Evolutionary conservation across 2,113 vertebrate species (phyloP).

Genomic region (Coptodon bakossiorum): DNA sequence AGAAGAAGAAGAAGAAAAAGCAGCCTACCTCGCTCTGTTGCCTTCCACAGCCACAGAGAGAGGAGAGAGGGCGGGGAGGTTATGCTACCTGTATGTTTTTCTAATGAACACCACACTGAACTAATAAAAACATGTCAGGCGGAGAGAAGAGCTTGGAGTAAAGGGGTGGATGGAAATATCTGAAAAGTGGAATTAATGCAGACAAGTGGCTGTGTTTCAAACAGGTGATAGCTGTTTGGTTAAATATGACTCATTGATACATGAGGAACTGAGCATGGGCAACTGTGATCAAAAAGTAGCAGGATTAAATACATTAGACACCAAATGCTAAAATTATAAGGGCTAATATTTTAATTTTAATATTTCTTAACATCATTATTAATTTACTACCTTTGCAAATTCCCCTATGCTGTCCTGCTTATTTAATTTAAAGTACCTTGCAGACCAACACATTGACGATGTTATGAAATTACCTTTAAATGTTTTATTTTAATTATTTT

Average conservation of each 20-base stretch:
- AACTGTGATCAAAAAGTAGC: background rate
- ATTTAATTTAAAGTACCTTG: background rate
- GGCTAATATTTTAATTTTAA: background rate
- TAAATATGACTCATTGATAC: background rate
- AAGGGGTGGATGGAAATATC: constrained; percentile 22
- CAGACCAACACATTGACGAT: background rate
- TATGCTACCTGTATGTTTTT: constrained; percentile 58
- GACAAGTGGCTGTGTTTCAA: constrained; percentile 14
- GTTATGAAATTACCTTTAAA: background rate
- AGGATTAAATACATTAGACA: background rate
- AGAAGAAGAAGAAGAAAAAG: background rate
- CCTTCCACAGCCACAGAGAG: constrained; percentile 38
- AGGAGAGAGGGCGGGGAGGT: constrained; percentile 42
- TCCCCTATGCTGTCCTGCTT: background rate
- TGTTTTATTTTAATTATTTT: background rate
- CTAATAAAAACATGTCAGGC: constrained; percentile 60
- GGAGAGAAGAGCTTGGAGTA: background rate
- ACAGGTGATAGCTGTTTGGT: constrained; percentile 8
- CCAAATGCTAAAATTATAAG: background rate
- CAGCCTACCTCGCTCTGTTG: constrained; percentile 42
- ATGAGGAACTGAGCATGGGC: background rate
- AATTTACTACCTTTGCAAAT: background rate
- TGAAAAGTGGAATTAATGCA: constrained; percentile 11
- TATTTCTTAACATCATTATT: background rate
- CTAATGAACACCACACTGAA: constrained; percentile 54